phyloP scores from a whole-genome alignment of 2,888 invertebrate species.

The Xestia rhomboidea region DNA sequence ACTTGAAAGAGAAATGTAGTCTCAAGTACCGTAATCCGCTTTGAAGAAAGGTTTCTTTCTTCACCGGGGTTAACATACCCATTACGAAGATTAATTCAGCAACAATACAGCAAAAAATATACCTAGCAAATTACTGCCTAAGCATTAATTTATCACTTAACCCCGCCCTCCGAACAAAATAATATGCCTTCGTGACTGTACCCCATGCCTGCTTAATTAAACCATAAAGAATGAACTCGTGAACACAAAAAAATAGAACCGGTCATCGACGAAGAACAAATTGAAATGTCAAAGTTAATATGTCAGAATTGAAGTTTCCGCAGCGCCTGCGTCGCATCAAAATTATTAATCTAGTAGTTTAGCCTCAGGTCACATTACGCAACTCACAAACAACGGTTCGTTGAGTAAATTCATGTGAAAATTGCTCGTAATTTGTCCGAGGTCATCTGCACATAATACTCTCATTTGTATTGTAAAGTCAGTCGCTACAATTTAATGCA shows the following conservation, averaged over 20 bases:
- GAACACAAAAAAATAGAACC: slow-evolving; percentile 56
- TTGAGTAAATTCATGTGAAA: slow-evolving; percentile 64
- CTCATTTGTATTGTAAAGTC: slow-evolving; percentile 51
- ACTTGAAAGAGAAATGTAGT: slow-evolving; percentile 52
- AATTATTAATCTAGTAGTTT: slow-evolving; percentile 59
- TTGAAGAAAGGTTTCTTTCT: slow-evolving; percentile 63
- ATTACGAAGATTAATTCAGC: slow-evolving; percentile 73
- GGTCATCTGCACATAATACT: slow-evolving; percentile 61
- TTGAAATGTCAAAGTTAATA: slow-evolving; percentile 58
- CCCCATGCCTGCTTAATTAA: slow-evolving; percentile 68
- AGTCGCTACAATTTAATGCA: slow-evolving; percentile 48
- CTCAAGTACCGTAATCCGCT: slow-evolving; percentile 64
- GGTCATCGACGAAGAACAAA: slow-evolving; percentile 46
- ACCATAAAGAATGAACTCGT: slow-evolving; percentile 63
- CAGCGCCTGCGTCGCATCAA: slow-evolving; percentile 33
- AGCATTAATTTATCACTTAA: slow-evolving; percentile 80
- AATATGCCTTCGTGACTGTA: slow-evolving; percentile 77
- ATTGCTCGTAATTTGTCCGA: slow-evolving; percentile 65
- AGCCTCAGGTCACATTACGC: slow-evolving; percentile 54
- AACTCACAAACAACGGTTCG: slow-evolving; percentile 59
- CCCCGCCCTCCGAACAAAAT: slow-evolving; percentile 78
- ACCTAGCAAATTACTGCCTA: slow-evolving; percentile 80
- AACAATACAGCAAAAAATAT: slow-evolving; percentile 78
- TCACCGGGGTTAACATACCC: slow-evolving; percentile 73
- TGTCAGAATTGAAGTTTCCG: slow-evolving; percentile 51